Conservation (phyloP, 2,113 vertebrate genomes). For the Zeus faber region DNA sequence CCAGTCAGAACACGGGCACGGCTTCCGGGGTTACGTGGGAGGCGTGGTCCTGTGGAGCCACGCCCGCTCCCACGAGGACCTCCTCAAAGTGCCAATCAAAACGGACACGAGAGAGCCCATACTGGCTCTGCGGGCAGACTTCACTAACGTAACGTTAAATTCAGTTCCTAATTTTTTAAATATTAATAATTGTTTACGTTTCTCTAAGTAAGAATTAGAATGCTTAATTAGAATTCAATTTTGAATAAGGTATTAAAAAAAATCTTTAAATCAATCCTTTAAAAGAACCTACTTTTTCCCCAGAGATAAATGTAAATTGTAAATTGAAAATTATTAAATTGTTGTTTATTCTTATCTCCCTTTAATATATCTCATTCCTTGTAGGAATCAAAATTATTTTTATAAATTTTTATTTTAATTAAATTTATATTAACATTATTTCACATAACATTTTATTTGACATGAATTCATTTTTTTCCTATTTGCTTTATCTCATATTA, state of each 20-base stretch:
- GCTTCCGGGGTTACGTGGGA: slow-evolving; percentile 85
- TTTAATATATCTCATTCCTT: no score
- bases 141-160: slow-evolving; percentile 57
- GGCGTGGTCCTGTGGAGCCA: slow-evolving; percentile 78
- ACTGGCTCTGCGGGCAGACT: slow-evolving; percentile 69
- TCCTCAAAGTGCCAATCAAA: slow-evolving; percentile 69
- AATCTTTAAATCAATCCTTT: no score
- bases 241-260: no score
- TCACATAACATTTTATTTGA: no score
- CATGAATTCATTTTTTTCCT: background rate
- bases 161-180: background rate
- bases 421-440: background rate
- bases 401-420: no score
- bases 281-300: no score
- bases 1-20: slow-evolving; percentile 71
- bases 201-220: no score
- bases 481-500: background rate
- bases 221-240: no score
- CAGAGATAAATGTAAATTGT: no score
- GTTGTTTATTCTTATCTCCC: no score
- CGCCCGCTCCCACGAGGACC: slow-evolving; percentile 69
- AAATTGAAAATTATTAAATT: no score
- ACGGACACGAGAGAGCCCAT: slow-evolving; percentile 14
- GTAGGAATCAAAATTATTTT: no score
- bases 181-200: background rate